Conservation (phyloP, 2,888 invertebrate species). For the Drosophila prolongata region DNA sequence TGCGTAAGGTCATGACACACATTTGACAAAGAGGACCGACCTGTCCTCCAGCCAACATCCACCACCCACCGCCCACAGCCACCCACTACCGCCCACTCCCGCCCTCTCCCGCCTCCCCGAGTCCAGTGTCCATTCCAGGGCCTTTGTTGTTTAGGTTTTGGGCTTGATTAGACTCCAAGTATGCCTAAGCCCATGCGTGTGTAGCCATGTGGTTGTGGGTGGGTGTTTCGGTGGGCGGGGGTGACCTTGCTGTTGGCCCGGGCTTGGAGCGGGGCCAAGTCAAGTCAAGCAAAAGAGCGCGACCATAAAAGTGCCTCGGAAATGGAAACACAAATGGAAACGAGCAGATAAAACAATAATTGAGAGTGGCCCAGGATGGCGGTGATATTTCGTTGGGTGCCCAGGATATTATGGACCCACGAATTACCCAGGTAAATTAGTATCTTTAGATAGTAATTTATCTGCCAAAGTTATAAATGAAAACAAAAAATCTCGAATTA, state of each 20-base stretch:
- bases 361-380: conserved; percentile 8
- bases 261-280: conserved; percentile 28
- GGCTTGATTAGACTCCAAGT: conserved; percentile 41
- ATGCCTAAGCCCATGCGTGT: conserved; percentile 10
- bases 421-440: conserved; percentile 2
- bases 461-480: too few species aligned
- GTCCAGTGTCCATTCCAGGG: conserved; percentile 31
- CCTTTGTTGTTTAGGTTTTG: conserved; percentile 42
- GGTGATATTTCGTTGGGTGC: neutral
- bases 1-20: conserved; percentile 71
- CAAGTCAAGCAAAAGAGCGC: conserved; percentile 30
- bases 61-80: neutral
- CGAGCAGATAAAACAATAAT: conserved; percentile 39
- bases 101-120: neutral
- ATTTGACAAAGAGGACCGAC: conserved; percentile 51
- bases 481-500: too few species aligned
- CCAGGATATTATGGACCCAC: neutral
- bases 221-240: neutral
- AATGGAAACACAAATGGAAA: conserved; percentile 23
- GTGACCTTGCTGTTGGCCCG: conserved; percentile 26
- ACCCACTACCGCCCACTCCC: neutral
- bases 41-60: conserved; percentile 5
- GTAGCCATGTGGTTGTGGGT: neutral
- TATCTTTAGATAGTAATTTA: neutral
- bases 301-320: conserved; percentile 35